phyloP scores from a whole-genome alignment of 2,797 vertebrate species.

The Enteromius treurensis region DNA sequence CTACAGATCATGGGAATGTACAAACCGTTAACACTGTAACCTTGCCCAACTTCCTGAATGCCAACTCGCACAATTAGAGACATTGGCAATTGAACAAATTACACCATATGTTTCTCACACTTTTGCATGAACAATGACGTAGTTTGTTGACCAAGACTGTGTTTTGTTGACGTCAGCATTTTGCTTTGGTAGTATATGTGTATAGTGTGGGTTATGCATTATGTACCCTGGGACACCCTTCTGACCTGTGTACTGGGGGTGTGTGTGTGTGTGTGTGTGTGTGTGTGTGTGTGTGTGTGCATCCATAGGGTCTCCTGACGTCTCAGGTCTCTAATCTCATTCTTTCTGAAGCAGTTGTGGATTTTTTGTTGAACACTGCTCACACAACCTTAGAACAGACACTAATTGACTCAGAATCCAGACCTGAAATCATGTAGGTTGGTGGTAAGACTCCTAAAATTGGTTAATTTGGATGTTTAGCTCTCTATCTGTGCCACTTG shows the following conservation, averaged over 20 bases:
- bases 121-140: neutral
- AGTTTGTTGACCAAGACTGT: neutral
- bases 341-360: constrained; percentile 32
- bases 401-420: neutral
- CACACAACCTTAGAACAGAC: neutral
- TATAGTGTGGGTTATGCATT: neutral
- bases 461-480: neutral
- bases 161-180: neutral
- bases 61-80: neutral
- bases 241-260: neutral
- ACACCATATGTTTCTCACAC: neutral
- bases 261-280: too few species aligned
- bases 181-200: constrained; percentile 15
- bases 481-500: neutral
- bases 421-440: neutral
- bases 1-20: neutral
- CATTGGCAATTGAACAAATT: neutral
- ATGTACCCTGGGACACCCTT: constrained; percentile 1
- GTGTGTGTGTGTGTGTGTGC: neutral
- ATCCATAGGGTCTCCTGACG: constrained; percentile 35
- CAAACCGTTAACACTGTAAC: neutral
- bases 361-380: neutral
- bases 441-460: constrained; percentile 14
- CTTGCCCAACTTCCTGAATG: neutral
- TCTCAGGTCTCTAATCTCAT: constrained; percentile 42